These are phyloP conservation scores for Drosophila setifemur DNA, from an alignment of 1,140 invertebrate species.

Conservation along the genomic window DNA sequence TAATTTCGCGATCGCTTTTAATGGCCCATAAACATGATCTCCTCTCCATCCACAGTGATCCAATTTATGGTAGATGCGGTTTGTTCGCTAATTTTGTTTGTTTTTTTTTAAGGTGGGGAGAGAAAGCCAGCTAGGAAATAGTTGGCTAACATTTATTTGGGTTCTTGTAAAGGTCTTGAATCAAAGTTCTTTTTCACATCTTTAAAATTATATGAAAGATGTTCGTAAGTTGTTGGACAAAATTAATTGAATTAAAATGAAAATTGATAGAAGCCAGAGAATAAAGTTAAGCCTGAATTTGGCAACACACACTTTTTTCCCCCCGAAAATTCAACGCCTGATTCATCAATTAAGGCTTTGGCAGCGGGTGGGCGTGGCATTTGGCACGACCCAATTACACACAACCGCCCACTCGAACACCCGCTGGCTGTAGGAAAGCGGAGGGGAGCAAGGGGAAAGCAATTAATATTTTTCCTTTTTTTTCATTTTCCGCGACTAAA, in stretches of 20 bases:
- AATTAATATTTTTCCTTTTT: conserved; percentile 28
- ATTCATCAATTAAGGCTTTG: conserved; percentile 23
- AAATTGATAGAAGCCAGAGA: too few species aligned
- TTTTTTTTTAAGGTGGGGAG: too few species aligned
- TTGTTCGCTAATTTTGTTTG: conserved; percentile 6
- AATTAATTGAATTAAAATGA: too few species aligned
- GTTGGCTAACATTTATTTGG: too few species aligned
- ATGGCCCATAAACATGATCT: conserved; percentile 37
- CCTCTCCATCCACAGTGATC: conserved; percentile 33
- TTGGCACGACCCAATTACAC: conserved; percentile 48
- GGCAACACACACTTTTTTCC: too few species aligned
- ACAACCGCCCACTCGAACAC: neutral
- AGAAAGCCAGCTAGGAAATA: too few species aligned
- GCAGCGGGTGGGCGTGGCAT: conserved; percentile 6
- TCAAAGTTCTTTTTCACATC: too few species aligned
- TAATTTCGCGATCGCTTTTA: conserved; percentile 28
- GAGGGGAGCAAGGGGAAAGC: neutral
- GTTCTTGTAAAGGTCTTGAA: too few species aligned
- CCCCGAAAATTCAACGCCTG: neutral
- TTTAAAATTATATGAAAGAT: too few species aligned
- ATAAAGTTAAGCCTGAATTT: too few species aligned
- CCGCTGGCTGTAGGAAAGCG: neutral
- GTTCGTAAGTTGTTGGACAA: too few species aligned
- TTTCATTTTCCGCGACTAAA: neutral
- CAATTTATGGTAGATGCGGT: conserved; percentile 56